Evolutionary conservation across 2,113 vertebrate genomes (phyloP).

Genomic region (Propithecus coquereli): DNA sequence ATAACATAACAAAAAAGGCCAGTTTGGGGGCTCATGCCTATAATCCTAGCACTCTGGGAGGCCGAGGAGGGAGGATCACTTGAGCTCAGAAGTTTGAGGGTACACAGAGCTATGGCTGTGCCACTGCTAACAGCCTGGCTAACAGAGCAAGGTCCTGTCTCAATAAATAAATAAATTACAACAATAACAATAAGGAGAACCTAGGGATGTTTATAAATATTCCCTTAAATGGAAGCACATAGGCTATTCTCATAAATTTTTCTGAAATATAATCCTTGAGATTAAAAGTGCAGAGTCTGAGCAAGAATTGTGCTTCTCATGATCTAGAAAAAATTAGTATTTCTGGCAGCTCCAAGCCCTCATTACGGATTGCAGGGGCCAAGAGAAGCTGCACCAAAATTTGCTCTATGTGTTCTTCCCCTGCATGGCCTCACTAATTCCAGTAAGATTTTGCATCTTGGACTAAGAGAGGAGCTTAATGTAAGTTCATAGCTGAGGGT

Average conservation of each 20-base stretch:
- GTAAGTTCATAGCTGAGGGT: background rate
- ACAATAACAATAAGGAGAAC: background rate
- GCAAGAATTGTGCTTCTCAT: background rate
- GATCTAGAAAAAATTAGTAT: background rate
- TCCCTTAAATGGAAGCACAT: background rate
- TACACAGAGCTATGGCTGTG: too few relatives aligned
- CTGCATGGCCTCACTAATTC: background rate
- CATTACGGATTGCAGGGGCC: background rate
- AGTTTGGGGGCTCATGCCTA: too few relatives aligned
- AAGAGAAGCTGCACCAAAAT: background rate
- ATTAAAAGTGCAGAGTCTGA: background rate
- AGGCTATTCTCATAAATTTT: background rate
- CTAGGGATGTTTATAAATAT: background rate
- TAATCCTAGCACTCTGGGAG: too few relatives aligned
- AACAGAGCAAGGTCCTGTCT: too few relatives aligned
- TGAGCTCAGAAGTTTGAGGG: too few relatives aligned
- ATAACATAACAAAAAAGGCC: background rate
- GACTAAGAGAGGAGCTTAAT: background rate
- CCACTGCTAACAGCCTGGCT: too few relatives aligned
- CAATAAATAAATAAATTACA: too few relatives aligned
- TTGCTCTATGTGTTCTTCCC: background rate
- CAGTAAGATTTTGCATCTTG: background rate
- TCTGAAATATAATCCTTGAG: slow-evolving; percentile 1
- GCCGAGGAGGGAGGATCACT: too few relatives aligned
- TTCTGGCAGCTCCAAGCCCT: background rate